phyloP scores from a whole-genome alignment of 2,797 vertebrate genomes.

The Xiphorhynchus erythropygius region DNA sequence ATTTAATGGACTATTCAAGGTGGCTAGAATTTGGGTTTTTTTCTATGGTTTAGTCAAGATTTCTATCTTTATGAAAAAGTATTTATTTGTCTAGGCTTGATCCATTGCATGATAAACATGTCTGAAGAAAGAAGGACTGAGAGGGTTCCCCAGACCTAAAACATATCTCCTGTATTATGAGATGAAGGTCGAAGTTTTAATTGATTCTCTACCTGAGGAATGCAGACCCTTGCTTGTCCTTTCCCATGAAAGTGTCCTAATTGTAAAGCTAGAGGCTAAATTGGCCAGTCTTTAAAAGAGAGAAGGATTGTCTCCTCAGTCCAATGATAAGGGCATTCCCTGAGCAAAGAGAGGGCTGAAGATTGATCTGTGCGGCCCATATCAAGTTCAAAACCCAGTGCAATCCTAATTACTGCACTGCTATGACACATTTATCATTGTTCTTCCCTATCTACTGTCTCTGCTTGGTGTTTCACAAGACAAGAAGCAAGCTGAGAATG shows the following conservation, averaged over 20 bases:
- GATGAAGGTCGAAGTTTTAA: neutral
- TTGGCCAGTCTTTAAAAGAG: neutral
- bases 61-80: neutral
- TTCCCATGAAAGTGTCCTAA: neutral
- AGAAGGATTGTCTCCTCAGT: neutral
- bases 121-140: neutral
- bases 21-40: rapidly evolving
- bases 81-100: neutral
- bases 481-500: conserved; percentile 28
- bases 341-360: neutral
- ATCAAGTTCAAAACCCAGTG: neutral
- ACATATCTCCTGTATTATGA: neutral
- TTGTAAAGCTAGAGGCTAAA: neutral
- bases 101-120: neutral
- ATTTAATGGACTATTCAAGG: neutral
- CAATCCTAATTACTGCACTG: conserved; percentile 27
- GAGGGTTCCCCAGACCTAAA: neutral
- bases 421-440: conserved; percentile 28
- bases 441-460: neutral
- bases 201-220: neutral
- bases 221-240: neutral
- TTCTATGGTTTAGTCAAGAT: neutral
- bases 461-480: neutral
- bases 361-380: neutral
- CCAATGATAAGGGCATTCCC: neutral